Evolutionary conservation across 2,888 invertebrate genomes (phyloP).

Genomic region (Leucophenga montana): DNA sequence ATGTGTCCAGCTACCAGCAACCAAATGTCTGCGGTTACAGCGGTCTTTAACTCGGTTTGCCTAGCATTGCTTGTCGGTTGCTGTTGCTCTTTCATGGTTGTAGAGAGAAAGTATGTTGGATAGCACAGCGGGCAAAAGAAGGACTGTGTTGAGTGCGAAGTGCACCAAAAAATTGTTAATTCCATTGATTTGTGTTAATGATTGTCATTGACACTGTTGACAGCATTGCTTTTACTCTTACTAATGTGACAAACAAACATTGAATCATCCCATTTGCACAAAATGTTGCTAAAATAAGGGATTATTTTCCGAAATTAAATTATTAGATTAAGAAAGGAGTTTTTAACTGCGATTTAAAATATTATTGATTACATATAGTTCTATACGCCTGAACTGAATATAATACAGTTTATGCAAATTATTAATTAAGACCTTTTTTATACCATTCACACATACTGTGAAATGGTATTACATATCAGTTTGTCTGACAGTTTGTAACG

Average conservation of each 20-base stretch:
- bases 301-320: too few relatives aligned
- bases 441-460: too few relatives aligned
- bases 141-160: conserved; percentile 42
- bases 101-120: background rate
- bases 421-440: too few relatives aligned
- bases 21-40: conserved; percentile 53
- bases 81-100: background rate
- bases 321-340: too few relatives aligned
- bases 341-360: too few relatives aligned
- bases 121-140: conserved; percentile 37
- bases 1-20: conserved; percentile 11
- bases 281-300: too few relatives aligned
- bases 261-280: too few relatives aligned
- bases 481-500: too few relatives aligned
- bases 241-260: conserved; percentile 25
- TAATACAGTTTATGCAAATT: too few relatives aligned
- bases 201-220: conserved; percentile 57
- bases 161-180: conserved; percentile 50
- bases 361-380: too few relatives aligned
- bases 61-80: background rate
- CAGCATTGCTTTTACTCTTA: conserved; percentile 41
- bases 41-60: conserved; percentile 43
- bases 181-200: conserved; percentile 59
- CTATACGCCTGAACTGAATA: too few relatives aligned
- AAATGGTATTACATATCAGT: too few relatives aligned